Conservation (phyloP, 2,797 vertebrate genomes). For the Lagodon rhomboides region DNA sequence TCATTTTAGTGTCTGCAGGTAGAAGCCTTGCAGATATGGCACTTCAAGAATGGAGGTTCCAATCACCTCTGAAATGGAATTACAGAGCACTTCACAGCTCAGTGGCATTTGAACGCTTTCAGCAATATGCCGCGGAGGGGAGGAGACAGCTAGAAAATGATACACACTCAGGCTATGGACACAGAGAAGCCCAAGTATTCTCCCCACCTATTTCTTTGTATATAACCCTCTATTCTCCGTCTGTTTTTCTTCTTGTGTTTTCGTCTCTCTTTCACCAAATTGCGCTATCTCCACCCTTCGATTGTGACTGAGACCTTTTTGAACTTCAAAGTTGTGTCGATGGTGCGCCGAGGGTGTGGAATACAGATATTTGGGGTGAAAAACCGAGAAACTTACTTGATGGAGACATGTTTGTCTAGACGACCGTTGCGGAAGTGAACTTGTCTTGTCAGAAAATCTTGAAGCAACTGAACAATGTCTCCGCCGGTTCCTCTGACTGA, state of each 20-base stretch:
- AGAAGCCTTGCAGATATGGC: conserved; percentile 64
- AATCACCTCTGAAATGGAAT: conserved; percentile 81
- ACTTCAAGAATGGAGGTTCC: conserved; percentile 70
- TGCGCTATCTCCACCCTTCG: conserved; percentile 12
- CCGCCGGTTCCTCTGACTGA: conserved; percentile 13
- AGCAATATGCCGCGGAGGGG: conserved; percentile 49
- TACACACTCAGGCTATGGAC: conserved; percentile 36
- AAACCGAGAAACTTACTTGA: conserved; percentile 3
- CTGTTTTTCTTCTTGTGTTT: neutral
- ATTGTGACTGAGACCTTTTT: conserved; percentile 26
- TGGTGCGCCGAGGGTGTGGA: conserved; percentile 3
- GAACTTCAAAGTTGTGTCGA: conserved; percentile 27
- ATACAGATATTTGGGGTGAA: conserved; percentile 8
- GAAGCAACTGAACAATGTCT: conserved; percentile 8
- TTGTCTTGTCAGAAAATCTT: conserved; percentile 15
- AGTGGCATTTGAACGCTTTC: conserved; percentile 69
- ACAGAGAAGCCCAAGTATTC: conserved; percentile 35
- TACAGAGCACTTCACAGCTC: conserved; percentile 78
- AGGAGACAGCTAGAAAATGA: conserved; percentile 65
- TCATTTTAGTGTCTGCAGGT: conserved; percentile 74
- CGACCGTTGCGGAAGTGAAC: neutral
- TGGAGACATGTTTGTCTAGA: conserved; percentile 20
- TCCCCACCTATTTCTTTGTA: conserved; percentile 18
- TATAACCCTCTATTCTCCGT: neutral
- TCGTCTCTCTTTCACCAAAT: conserved; percentile 21